Evolutionary conservation across 2,113 vertebrate genomes (phyloP).

Genomic region (Rhinopomastus cyanomelas): DNA sequence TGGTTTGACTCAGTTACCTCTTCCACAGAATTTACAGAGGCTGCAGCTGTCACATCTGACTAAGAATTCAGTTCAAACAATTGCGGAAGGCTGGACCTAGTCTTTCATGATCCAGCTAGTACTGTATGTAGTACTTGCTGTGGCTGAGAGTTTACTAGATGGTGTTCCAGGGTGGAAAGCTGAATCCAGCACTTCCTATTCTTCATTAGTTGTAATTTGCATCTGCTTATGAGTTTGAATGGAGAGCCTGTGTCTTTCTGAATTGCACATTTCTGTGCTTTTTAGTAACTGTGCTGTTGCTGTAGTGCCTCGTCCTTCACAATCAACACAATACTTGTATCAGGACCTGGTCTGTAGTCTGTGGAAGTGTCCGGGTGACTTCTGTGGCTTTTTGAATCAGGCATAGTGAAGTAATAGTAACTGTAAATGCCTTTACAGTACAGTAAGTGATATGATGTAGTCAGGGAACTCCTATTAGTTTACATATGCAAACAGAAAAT

Average conservation of each 20-base stretch:
- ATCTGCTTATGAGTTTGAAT: slow-evolving; percentile 4
- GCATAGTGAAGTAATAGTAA: background rate
- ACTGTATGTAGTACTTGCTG: background rate
- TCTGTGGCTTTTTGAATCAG: background rate
- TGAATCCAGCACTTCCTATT: slow-evolving; percentile 20
- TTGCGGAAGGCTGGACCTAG: background rate
- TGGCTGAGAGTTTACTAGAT: background rate
- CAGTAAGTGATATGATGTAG: background rate
- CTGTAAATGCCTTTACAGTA: background rate
- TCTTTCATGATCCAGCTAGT: background rate
- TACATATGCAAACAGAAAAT: background rate
- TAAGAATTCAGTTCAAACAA: background rate
- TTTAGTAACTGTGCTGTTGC: background rate
- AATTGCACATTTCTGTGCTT: background rate
- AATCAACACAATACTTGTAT: fast-evolving
- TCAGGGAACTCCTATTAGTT: background rate
- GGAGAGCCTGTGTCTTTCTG: background rate
- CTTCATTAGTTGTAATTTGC: slow-evolving; percentile 1
- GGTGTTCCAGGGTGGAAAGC: slow-evolving; percentile 37
- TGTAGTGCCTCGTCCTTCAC: background rate
- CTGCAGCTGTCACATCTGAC: slow-evolving; percentile 13
- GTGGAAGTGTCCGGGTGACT: background rate
- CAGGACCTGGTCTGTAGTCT: background rate
- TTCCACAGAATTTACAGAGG: background rate
- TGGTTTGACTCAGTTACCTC: background rate